Conservation (phyloP, 2,888 invertebrate species). For the Acanthosepion lycidas region DNA sequence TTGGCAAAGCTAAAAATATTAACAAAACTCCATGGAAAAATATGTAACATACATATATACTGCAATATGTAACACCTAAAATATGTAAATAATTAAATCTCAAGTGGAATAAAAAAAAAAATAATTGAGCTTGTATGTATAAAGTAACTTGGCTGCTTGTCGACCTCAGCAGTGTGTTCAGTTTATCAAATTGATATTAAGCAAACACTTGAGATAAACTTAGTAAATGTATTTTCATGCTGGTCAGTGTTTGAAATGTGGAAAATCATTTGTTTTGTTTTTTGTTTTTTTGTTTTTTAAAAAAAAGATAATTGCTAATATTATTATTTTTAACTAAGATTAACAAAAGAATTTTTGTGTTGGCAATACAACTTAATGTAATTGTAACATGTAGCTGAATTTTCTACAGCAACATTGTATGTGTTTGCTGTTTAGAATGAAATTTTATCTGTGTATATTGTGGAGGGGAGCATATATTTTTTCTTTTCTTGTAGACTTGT, state of each 20-base stretch:
- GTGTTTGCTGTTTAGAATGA: not conserved
- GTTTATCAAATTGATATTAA: too few relatives aligned
- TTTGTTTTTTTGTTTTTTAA: not conserved
- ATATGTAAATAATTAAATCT: too few relatives aligned
- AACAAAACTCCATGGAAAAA: too few relatives aligned
- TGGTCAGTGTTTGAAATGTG: not conserved
- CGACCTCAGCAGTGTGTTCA: too few relatives aligned
- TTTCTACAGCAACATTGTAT: not conserved
- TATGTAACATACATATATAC: too few relatives aligned
- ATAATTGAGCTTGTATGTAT: too few relatives aligned
- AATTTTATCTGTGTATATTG: not conserved
- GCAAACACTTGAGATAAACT: not conserved
- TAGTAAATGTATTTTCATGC: not conserved
- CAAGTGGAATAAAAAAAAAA: too few relatives aligned
- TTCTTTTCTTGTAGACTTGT: not conserved
- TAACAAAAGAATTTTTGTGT: not conserved
- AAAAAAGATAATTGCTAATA: not conserved
- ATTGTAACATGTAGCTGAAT: not conserved
- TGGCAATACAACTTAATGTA: not conserved
- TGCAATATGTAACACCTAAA: too few relatives aligned
- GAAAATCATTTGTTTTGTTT: not conserved
- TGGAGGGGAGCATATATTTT: not conserved
- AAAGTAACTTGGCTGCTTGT: too few relatives aligned
- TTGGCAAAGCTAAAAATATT: too few relatives aligned
- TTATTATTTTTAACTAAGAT: not conserved